Base-by-base conservation (phyloP, 2,113 vertebrate species). In the Asarcornis scutulata region DNA sequence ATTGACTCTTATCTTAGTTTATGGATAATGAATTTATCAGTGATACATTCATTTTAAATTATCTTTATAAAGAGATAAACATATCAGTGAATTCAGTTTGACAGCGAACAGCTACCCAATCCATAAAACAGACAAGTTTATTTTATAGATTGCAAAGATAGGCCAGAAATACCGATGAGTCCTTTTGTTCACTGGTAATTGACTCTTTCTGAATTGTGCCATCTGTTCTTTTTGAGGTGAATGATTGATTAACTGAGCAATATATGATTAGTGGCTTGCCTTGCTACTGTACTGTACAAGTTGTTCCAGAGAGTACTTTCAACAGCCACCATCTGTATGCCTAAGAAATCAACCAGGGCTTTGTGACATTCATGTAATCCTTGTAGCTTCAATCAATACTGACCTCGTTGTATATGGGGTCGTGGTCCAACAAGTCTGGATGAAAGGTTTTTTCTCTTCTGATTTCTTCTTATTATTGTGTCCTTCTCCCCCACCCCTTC, bases 211-310 rank as follows among this genome's bases (percentile, higher is more conserved):
- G 46, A 91, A 81, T 88, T 74, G 63, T 89, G 59, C 82, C 87
- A 95, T 96, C 87, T 97, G 85, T 40, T 91, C 75, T 89, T 87
- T 75, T 48, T 66, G 50, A 67, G 82, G 44, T 88, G 87, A 91
- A 93, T 91, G 92, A 95, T 78, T 86, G 80, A 93, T 93, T 91
- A 92, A 79, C 40, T 77, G 59, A 91, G 59, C n/a, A 91, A 88
- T 89, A 67, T 83, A 85, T 58, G 87, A 94, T 87, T 89, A 76
- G 89, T 86, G 55, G 25, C 56, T 93, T 86, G 74, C 50, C 55
- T 76, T 95, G 31, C 67, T 85, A 15, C 40, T 76, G 38, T 80
- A 93, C 22, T 46, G 72, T 59, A 77, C 55, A 76, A 89, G 75
- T 83, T 88, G n/a, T 63, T 93, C 79, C 3, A 11, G 62, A 89